Evolutionary conservation across 30 jellyfish, hydroid and myxozoan genomes (phyloP).

Genomic region (Pseudorhiza aurosa): DNA sequence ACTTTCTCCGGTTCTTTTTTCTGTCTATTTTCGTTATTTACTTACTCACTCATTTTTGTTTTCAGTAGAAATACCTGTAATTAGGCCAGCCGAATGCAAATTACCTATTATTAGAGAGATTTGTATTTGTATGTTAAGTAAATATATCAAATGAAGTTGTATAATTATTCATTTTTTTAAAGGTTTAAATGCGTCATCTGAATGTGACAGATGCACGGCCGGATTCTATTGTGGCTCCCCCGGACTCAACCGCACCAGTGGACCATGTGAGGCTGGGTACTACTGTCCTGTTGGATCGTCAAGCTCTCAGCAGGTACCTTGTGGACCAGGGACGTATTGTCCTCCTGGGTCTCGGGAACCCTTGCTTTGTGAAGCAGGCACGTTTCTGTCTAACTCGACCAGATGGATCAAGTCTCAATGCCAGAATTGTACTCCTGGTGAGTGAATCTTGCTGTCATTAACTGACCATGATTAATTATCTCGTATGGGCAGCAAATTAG

Average conservation of each 20-base stretch:
- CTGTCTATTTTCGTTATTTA: no score
- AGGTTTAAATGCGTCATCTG: constrained; percentile 67
- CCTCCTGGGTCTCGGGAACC: constrained; percentile 83
- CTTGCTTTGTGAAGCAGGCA: constrained; percentile 82
- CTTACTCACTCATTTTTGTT: no score
- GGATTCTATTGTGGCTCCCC: constrained; percentile 83
- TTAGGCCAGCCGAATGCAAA: no score
- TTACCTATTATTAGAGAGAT: no score
- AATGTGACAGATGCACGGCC: constrained; percentile 90
- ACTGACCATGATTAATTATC: not conserved
- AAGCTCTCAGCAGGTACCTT: constrained; percentile 72
- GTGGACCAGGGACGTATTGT: constrained; percentile 89
- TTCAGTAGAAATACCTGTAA: no score
- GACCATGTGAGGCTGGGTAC: constrained; percentile 88
- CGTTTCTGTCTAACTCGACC: constrained; percentile 87
- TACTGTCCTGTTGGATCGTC: constrained; percentile 92
- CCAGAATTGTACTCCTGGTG: constrained; percentile 92
- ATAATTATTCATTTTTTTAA: no score
- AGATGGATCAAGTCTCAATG: constrained; percentile 74
- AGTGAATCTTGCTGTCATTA: constrained; percentile 11
- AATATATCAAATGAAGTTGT: no score
- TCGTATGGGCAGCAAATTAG: no score
- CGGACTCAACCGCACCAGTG: constrained; percentile 84
- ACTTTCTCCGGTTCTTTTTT: no score
- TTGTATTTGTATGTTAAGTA: no score